Conservation (phyloP, 2,113 vertebrate species). For the Cygnus atratus region DNA sequence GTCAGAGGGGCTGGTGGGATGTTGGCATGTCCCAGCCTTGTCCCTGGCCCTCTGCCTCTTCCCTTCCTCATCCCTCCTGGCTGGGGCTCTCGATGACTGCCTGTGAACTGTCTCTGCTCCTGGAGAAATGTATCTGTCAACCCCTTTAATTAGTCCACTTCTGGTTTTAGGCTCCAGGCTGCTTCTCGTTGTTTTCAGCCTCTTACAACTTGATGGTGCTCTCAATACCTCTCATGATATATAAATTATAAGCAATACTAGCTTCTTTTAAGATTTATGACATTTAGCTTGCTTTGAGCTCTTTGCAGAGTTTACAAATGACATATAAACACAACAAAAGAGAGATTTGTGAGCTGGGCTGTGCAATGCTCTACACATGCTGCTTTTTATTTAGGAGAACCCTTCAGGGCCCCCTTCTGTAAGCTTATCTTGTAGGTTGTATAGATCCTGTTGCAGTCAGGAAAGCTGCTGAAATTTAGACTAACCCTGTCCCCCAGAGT, state of each 20-base stretch:
- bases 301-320: conserved; percentile 27
- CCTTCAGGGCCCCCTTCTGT: not conserved
- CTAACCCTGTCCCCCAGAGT: not conserved
- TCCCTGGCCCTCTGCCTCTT: not conserved
- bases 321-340: not conserved
- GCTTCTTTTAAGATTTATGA: conserved; percentile 31
- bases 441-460: not conserved
- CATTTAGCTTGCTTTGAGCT: conserved; percentile 3
- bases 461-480: not conserved
- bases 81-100: not conserved
- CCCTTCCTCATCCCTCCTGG: not conserved
- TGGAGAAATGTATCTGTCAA: not conserved
- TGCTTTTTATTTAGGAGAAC: not conserved
- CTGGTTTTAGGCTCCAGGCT: not conserved
- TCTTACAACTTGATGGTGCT: not conserved
- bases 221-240: not conserved
- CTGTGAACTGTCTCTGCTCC: accelerated
- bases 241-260: not conserved
- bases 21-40: accelerated
- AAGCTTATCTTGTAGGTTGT: not conserved
- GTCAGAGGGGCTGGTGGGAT: not conserved
- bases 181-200: not conserved
- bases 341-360: conserved; percentile 24
- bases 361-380: not conserved
- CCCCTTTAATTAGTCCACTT: not conserved